Base-by-base conservation (phyloP, 2,113 vertebrate genomes). In the Prionailurus bengalensis region DNA sequence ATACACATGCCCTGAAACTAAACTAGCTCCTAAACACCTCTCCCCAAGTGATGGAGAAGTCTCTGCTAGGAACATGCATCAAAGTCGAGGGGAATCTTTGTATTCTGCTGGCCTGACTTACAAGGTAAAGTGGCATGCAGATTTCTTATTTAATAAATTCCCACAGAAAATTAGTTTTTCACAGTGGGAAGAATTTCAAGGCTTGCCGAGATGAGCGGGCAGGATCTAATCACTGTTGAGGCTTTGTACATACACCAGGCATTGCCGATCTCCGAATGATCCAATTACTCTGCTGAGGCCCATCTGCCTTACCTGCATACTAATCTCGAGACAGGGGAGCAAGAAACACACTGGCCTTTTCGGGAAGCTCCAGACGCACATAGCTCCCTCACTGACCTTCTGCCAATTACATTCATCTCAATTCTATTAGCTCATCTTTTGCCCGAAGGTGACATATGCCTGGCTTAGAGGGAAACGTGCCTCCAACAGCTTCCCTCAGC, bases 61-160 rank as follows among this genome's bases (percentile, higher is more conserved):
- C 96, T 91, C 97, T 97, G 88, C 97, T 95, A 98, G 98, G 97
- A 98, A 94, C 98, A 98, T 70, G 97, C 97, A 98, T 99, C 99
- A 98, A 98, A 99, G 98, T 98, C 95, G 97, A 98, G 98, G 97
- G 97, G 97, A 97, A 98, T 98, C 98, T 99, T 98, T 98, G 98
- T 98, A 99, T 98, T 98, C 98, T 7, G 8, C 95, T 68, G 48
- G 98, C 98, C 98, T 97, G 98, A 97, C 98, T 98, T 98, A 97
- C 98, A 98, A 98, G 98, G 99, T 99, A 99, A 99, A 99, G 99
- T 99, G 98, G 98, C 99, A 98, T 99, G 98, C 98, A 98, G 99
- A 99, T 99, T 99, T 99, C 99, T 99, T 99, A 99, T 99, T 99
- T 99, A 99, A 99, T 99, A 99, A 99, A 99, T 99, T 99, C 99